Evolutionary conservation across 2,797 vertebrate species (phyloP).

Genomic region (Pangasius krempfi): DNA sequence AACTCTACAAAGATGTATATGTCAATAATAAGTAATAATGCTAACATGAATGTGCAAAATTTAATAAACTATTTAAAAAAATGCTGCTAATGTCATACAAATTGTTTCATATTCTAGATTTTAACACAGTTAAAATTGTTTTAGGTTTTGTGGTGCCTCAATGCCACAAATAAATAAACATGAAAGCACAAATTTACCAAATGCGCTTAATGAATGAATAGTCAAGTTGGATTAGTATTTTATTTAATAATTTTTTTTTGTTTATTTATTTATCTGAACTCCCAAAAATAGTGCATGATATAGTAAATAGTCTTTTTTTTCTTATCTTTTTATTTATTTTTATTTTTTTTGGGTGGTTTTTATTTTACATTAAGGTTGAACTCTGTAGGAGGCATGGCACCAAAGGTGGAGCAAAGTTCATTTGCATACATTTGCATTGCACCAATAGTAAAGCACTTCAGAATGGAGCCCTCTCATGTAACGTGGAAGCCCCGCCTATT

Average conservation of each 20-base stretch:
- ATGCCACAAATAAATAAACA: not conserved
- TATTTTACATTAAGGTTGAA: too few relatives aligned
- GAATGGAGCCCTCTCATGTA: not conserved
- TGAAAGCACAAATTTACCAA: not conserved
- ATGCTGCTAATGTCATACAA: not conserved
- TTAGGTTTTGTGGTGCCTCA: not conserved
- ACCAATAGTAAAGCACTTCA: not conserved
- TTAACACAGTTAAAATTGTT: not conserved
- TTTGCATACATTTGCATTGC: slow-evolving; percentile 17
- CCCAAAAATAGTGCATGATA: not conserved
- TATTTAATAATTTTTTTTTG: not conserved
- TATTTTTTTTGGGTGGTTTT: too few relatives aligned
- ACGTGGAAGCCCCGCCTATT: not conserved
- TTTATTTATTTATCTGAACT: not conserved
- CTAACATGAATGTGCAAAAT: not conserved
- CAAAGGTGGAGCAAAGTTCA: not conserved
- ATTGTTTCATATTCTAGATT: not conserved
- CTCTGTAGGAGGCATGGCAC: not conserved
- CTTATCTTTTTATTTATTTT: not conserved
- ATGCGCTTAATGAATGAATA: not conserved
- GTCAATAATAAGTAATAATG: not conserved
- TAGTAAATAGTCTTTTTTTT: not conserved
- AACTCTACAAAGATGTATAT: not conserved
- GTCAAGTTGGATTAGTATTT: not conserved
- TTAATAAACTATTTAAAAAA: not conserved